A percentile compares a stretch with the other conserved stretches of the same genome.
Evolutionary conservation across 2,888 invertebrate genomes (phyloP).

Genomic region (Spatulosminthurus flaviceps): DNA sequence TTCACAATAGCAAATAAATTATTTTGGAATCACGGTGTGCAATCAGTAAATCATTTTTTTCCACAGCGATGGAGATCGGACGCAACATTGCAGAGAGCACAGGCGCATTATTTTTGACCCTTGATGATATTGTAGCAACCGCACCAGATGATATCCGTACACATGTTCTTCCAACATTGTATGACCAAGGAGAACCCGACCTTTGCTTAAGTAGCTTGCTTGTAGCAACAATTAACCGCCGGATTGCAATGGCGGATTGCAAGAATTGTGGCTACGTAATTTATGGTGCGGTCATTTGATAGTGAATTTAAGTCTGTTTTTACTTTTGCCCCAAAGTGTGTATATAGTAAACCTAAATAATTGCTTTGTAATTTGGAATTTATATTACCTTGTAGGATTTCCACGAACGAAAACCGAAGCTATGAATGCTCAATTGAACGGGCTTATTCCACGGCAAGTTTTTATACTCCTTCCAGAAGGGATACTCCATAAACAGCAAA

Average conservation of each 20-base stretch:
- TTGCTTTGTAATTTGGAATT: no score
- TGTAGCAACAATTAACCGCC: constrained; percentile 46
- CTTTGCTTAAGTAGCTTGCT: constrained; percentile 51
- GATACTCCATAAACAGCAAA: neutral
- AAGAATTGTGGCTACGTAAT: constrained; percentile 53
- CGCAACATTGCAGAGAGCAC: constrained; percentile 48
- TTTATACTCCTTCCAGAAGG: constrained; percentile 55
- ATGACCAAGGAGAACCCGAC: constrained; percentile 19
- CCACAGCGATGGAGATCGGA: constrained; percentile 45
- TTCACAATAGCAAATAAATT: no score
- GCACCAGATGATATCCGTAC: constrained; percentile 40
- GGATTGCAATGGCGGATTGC: constrained; percentile 53
- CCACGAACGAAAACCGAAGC: constrained; percentile 57
- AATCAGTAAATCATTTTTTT: neutral
- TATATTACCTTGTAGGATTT: constrained; percentile 50
- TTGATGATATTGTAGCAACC: constrained; percentile 51
- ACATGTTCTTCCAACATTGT: constrained; percentile 37
- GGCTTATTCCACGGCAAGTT: constrained; percentile 59
- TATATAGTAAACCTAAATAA: no score
- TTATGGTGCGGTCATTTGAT: constrained; percentile 49
- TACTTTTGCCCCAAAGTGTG: no score
- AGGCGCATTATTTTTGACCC: constrained; percentile 54
- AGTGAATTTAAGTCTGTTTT: neutral
- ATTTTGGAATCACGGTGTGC: no score
- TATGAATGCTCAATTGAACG: constrained; percentile 54